Conservation (phyloP, 37 sponge, comb jelly and placozoan species). For the Bolinopsis microptera region DNA sequence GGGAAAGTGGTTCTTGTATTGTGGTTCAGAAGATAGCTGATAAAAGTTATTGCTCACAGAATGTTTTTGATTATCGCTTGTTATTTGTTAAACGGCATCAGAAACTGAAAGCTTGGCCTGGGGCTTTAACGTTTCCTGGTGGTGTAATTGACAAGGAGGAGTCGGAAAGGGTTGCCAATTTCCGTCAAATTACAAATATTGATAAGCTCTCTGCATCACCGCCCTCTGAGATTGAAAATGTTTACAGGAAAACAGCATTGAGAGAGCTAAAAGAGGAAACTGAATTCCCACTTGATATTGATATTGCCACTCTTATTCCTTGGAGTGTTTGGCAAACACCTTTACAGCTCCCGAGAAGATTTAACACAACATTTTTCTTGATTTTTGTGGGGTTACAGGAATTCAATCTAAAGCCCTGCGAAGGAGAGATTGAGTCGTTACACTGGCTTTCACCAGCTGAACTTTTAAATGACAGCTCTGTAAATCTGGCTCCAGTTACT, state of each 20-base stretch:
- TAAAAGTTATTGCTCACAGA: background rate
- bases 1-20: conserved; percentile 41
- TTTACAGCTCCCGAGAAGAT: background rate
- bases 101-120: conserved; percentile 7
- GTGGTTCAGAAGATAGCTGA: conserved; percentile 1
- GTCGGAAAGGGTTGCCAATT: background rate
- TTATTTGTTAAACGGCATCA: conserved; percentile 5
- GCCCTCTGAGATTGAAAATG: background rate
- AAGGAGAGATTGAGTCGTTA: conserved; percentile 24
- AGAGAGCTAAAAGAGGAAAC: conserved; percentile 31
- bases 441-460: conserved; percentile 38
- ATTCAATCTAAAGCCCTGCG: background rate
- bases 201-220: background rate
- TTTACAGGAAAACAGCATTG: conserved; percentile 4
- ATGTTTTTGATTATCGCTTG: background rate
- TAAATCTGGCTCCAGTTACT: background rate
- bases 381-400: background rate
- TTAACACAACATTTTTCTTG: conserved; percentile 4
- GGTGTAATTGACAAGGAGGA: conserved; percentile 13
- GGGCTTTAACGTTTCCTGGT: conserved; percentile 18
- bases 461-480: background rate
- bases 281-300: background rate
- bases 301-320: background rate
- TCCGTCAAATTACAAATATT: background rate
- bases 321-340: conserved; percentile 53